phyloP scores from a whole-genome alignment of 2,797 vertebrate species.

The Epinephelus coioides region DNA sequence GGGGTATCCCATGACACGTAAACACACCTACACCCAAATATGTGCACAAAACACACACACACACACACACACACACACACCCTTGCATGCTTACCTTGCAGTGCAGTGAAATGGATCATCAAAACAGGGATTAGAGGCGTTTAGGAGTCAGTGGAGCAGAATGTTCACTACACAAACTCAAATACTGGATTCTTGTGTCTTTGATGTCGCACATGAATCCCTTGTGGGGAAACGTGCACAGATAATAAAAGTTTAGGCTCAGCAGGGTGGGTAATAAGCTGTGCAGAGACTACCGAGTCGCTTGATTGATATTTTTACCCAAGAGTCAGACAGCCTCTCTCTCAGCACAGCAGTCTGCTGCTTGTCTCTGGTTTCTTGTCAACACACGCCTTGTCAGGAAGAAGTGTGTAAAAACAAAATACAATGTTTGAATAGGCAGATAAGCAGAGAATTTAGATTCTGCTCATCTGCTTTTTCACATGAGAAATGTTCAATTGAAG shows the following conservation, averaged over 20 bases:
- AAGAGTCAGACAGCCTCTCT: conserved; percentile 31
- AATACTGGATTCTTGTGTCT: conserved; percentile 52
- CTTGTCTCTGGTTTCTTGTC: conserved; percentile 72
- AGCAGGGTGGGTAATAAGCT: conserved; percentile 34
- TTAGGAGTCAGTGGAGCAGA: conserved; percentile 50
- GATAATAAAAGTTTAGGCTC: conserved; percentile 36
- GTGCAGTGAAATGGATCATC: conserved; percentile 58
- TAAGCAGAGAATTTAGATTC: conserved; percentile 69
- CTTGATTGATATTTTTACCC: conserved; percentile 58
- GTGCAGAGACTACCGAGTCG: not conserved
- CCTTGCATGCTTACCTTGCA: conserved; percentile 30
- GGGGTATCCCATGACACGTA: conserved; percentile 23
- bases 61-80: conserved; percentile 18
- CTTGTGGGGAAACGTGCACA: conserved; percentile 57
- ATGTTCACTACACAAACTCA: conserved; percentile 65
- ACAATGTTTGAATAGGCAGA: conserved; percentile 70
- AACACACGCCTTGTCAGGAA: conserved; percentile 70
- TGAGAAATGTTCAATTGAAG: conserved; percentile 30
- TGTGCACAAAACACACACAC: conserved; percentile 4
- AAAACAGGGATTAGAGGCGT: conserved; percentile 65
- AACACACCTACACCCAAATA: conserved; percentile 24
- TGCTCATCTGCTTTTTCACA: conserved; percentile 52
- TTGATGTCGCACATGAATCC: conserved; percentile 54
- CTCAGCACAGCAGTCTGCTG: conserved; percentile 39
- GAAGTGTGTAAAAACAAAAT: conserved; percentile 69